Conservation (phyloP, 2,113 vertebrate genomes). For the Platanista minor region DNA sequence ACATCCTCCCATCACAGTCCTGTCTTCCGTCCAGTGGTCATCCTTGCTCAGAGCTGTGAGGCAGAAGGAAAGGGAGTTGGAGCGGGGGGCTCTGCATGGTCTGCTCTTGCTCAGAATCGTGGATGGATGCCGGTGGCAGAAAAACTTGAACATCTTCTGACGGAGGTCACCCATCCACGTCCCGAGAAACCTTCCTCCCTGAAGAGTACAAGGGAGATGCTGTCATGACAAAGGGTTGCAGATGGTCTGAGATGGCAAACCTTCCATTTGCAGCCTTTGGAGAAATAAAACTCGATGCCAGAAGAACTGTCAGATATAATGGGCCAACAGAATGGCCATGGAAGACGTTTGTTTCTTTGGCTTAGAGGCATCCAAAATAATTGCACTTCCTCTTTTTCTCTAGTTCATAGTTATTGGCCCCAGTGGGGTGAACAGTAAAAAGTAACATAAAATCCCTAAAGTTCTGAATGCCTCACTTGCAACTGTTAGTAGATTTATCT, state of each 20-base stretch:
- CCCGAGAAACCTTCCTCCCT: neutral
- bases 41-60: neutral
- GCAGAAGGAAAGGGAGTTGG: neutral
- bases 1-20: neutral
- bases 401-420: neutral
- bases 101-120: neutral
- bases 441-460: neutral
- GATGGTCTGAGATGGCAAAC: neutral
- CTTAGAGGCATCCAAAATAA: slow-evolving; percentile 31
- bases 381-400: neutral
- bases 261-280: neutral
- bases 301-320: neutral
- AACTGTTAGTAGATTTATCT: neutral
- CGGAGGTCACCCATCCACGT: too few species aligned
- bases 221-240: neutral
- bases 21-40: neutral
- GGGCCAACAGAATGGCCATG: slow-evolving; percentile 13
- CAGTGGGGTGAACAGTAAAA: neutral
- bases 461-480: neutral
- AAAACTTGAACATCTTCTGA: neutral
- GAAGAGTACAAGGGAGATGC: neutral
- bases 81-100: too few species aligned
- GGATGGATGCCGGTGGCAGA: neutral
- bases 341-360: slow-evolving; percentile 35
- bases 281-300: neutral